Evolutionary conservation across 2,113 vertebrate genomes (phyloP).

Genomic region (Globicephala melas): DNA sequence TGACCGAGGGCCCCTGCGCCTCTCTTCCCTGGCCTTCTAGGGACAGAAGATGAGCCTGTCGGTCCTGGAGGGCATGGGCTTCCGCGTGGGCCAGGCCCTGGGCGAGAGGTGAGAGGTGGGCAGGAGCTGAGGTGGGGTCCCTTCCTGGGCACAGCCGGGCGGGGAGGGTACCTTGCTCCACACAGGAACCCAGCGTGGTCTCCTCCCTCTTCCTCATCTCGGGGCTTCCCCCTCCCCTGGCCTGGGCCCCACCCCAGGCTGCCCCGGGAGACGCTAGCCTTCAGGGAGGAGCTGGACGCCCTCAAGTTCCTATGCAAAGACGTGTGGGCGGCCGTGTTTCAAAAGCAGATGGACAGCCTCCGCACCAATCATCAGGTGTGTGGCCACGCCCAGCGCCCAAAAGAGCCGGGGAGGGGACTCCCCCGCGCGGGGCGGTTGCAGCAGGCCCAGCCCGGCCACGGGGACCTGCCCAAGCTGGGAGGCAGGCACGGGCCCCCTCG

Average conservation of each 20-base stretch:
- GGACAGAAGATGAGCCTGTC: slow-evolving; percentile 84
- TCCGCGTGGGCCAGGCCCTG: slow-evolving; percentile 90
- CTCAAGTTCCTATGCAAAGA: slow-evolving; percentile 93
- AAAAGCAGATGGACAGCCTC: slow-evolving; percentile 89
- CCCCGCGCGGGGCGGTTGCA: accelerated
- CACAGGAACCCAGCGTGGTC: neutral
- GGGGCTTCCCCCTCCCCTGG: neutral
- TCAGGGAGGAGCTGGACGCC: slow-evolving; percentile 89
- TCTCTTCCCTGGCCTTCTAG: slow-evolving; percentile 54
- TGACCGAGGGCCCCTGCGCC: neutral
- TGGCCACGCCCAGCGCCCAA: accelerated
- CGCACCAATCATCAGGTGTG: slow-evolving; percentile 91
- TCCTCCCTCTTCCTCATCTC: neutral
- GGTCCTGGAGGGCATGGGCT: slow-evolving; percentile 88
- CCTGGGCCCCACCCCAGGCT: slow-evolving; percentile 75
- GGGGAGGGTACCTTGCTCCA: neutral
- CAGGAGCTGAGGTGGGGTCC: neutral
- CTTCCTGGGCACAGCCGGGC: neutral
- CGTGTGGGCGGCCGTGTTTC: slow-evolving; percentile 89
- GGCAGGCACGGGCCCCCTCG: accelerated
- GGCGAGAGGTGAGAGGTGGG: slow-evolving; percentile 85
- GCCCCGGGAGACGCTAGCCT: slow-evolving; percentile 85
- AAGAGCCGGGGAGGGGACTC: neutral
- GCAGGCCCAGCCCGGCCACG: neutral
- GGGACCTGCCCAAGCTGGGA: neutral